A percentile compares a stretch with the other conserved stretches of the same genome.
Evolutionary conservation across 2,888 invertebrate genomes (phyloP).

Genomic region (Idaea aversata): DNA sequence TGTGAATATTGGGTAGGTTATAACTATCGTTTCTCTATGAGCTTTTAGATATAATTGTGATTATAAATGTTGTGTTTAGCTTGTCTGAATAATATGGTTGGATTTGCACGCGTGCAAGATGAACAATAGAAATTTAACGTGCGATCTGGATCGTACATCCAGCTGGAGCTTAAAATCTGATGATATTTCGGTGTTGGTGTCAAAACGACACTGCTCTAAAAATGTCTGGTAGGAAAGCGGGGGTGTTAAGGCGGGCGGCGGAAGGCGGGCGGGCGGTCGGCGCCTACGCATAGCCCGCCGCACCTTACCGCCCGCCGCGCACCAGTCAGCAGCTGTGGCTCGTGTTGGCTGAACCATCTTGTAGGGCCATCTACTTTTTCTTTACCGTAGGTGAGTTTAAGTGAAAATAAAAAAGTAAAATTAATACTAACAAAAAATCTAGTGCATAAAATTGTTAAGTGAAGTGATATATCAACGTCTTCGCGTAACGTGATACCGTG

Average conservation of each 20-base stretch:
- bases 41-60: too few species aligned
- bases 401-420: slow-evolving; percentile 41
- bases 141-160: slow-evolving; percentile 6
- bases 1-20: too few species aligned
- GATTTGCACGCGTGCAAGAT: neutral
- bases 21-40: too few species aligned
- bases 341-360: slow-evolving; percentile 84
- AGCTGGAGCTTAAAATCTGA: slow-evolving; percentile 60
- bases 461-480: slow-evolving; percentile 62
- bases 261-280: slow-evolving; percentile 36
- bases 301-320: slow-evolving; percentile 75
- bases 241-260: slow-evolving; percentile 34
- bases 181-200: slow-evolving; percentile 79
- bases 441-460: slow-evolving; percentile 47
- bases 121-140: neutral
- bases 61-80: too few species aligned
- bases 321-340: slow-evolving; percentile 78
- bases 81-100: too few species aligned
- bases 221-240: slow-evolving; percentile 60
- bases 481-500: slow-evolving; percentile 40
- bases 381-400: slow-evolving; percentile 74
- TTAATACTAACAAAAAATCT: slow-evolving; percentile 45
- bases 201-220: slow-evolving; percentile 78
- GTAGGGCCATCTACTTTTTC: slow-evolving; percentile 77
- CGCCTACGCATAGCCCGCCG: slow-evolving; percentile 72